Percentiles rank a stretch among this genome's conserved stretches.
phyloP scores from a whole-genome alignment of 1,140 invertebrate species.

The Drosophila bocki region DNA sequence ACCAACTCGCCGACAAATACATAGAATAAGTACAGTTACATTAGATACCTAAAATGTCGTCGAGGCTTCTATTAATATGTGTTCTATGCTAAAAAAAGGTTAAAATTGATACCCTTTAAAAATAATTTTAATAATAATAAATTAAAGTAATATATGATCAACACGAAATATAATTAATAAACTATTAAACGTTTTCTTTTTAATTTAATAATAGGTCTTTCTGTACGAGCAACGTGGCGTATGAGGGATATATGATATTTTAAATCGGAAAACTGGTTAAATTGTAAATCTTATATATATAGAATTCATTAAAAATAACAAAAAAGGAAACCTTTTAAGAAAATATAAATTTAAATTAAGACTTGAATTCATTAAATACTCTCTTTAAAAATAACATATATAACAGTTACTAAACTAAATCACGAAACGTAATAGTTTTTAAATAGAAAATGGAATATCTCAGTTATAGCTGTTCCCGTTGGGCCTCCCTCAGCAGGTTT shows the following conservation, averaged over 20 bases:
- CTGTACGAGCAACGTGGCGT: neutral
- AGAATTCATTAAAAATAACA: neutral
- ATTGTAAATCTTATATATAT: neutral
- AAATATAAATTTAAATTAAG: too few species aligned
- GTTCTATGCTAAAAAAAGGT: too few species aligned
- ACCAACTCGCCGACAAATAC: too few species aligned
- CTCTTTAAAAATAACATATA: neutral
- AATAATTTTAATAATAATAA: too few species aligned
- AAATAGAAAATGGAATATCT: neutral
- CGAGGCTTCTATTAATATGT: too few species aligned
- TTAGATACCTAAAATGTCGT: too few species aligned
- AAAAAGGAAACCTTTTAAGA: neutral
- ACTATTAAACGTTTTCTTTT: too few species aligned
- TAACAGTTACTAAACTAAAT: neutral
- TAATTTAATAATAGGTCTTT: neutral
- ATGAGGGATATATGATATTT: neutral
- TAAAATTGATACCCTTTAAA: too few species aligned
- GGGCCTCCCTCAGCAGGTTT: slow-evolving; percentile 36
- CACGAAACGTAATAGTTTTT: neutral
- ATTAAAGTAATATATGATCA: too few species aligned
- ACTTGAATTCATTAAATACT: neutral
- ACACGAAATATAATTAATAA: too few species aligned
- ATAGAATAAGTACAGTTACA: too few species aligned
- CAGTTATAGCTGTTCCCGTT: neutral
- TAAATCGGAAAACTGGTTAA: neutral